Percentiles rank a stretch among this genome's conserved stretches.
Conservation (phyloP, 2,888 invertebrate species). For the Agrochola circellaris region DNA sequence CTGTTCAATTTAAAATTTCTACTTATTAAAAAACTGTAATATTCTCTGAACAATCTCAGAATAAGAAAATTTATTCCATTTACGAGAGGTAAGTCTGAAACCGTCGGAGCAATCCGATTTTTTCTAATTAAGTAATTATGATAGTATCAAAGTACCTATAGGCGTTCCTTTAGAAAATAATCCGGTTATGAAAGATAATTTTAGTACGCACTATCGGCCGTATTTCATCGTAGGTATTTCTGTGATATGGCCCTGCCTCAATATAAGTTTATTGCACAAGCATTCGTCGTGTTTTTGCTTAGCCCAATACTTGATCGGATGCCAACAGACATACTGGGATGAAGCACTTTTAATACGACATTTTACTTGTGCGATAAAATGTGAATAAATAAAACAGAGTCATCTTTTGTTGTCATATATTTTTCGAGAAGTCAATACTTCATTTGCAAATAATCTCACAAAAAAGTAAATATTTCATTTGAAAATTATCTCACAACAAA, state of each 20-base stretch:
- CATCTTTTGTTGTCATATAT: conserved; percentile 15
- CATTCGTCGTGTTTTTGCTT: conserved; percentile 64
- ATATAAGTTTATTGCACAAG: conserved; percentile 62
- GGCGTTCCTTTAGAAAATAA: conserved; percentile 12
- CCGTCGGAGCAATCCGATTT: conserved; percentile 6
- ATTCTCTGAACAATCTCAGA: not conserved
- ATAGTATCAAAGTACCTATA: conserved; percentile 11
- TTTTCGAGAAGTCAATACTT: conserved; percentile 11
- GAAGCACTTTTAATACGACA: conserved; percentile 49
- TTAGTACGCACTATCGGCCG: conserved; percentile 10
- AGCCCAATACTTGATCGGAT: conserved; percentile 68
- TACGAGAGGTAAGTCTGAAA: not conserved
- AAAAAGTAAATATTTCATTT: not conserved
- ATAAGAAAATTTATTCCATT: conserved; percentile 12
- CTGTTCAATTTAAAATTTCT: not conserved
- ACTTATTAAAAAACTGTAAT: not conserved
- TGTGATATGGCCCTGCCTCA: conserved; percentile 26
- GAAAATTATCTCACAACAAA: no score
- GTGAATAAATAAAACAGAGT: conserved; percentile 54
- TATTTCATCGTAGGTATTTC: conserved; percentile 36
- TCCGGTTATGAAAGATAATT: not conserved
- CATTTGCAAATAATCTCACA: conserved; percentile 11
- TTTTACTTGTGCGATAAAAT: conserved; percentile 61
- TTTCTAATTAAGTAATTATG: conserved; percentile 21
- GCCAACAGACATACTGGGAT: conserved; percentile 64